Base-by-base conservation (phyloP, 2,797 vertebrate species). In the Oreonectes daqikongensis region DNA sequence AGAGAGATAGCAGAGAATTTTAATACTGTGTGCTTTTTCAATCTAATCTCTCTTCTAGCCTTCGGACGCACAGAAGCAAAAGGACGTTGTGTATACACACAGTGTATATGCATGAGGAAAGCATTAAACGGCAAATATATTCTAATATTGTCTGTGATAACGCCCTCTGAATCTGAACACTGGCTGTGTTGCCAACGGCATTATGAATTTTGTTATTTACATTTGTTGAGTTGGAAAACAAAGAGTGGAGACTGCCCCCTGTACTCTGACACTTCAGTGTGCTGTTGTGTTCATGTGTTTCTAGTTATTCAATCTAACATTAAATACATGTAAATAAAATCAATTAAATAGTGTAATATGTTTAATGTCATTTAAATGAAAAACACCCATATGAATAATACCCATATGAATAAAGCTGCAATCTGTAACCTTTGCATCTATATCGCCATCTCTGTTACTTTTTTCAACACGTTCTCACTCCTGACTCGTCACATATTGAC, bases 81-180 rank as follows among this genome's bases (percentile, higher is more conserved):
- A 77, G 65, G 66, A 26, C 38, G 3, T 53, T 28, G 71, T 71
- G 32, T 55, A 70, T 75, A 74, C 48, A 59, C 38, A 44, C 32
- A 44, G 20, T 64, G 64, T 63, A 30, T 50, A 67, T 67, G 70
- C 42, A 55, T 57, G 74, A 57, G 57, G 68, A 68, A 22, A 50
- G 48, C 42, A 74, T 70, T 59, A 48, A 69, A 77, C 75, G 79
- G 72, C 73, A 81, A 83, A 83, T 77, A 79, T 28, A 67, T 72
- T 57, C 72, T 22, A 78, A 72, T 73, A 64, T 69, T 77, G 40
- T 79, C 70, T 72, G 44, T 48, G 44, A 57, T 72, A 66, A 50
- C 63, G 10, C 17, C 66, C 42, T 60, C 15, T 22, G 50, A 60
- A 32, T 69, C 57, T 17, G 50, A 68, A 72, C 48, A 38, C 40